Conservation (phyloP, 1,140 invertebrate species). For the Gryllus bimaculatus region DNA sequence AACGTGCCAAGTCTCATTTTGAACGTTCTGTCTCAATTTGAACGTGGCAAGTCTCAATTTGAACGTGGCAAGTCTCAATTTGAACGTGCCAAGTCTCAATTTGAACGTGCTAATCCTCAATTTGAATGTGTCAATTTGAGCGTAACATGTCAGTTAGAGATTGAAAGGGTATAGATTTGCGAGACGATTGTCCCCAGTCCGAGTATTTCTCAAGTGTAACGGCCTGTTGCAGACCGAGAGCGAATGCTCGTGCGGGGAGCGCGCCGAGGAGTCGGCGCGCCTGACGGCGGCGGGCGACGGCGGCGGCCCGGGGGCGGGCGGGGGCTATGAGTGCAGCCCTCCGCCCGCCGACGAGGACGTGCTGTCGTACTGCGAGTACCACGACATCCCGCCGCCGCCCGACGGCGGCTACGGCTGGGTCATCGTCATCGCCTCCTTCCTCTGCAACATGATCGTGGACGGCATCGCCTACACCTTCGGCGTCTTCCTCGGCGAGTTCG, state of each 20-base stretch:
- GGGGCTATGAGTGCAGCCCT: conserved; percentile 37
- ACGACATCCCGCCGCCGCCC: conserved; percentile 69
- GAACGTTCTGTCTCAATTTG: no score
- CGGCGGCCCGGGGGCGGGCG: conserved; percentile 39
- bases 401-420: conserved; percentile 89
- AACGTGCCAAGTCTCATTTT: no score
- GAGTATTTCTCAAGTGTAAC: neutral
- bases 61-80: no score
- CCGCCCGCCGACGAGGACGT: conserved; percentile 45
- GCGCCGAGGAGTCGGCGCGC: conserved; percentile 65
- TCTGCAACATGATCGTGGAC: conserved; percentile 98
- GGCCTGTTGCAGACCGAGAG: conserved; percentile 66
- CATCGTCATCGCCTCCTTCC: conserved; percentile 90
- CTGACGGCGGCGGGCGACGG: conserved; percentile 44
- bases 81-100: no score
- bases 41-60: no score
- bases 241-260: conserved; percentile 47
- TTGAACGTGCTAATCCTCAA: no score
- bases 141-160: neutral
- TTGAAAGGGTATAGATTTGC: neutral
- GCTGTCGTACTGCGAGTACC: conserved; percentile 60
- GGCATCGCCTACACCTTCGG: conserved; percentile 92
- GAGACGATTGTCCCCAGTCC: neutral
- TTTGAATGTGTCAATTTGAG: neutral
- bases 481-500: conserved; percentile 74